Evolutionary conservation across 92 coral and sea anemone genomes (phyloP).

Genomic region (Porites divaricata): DNA sequence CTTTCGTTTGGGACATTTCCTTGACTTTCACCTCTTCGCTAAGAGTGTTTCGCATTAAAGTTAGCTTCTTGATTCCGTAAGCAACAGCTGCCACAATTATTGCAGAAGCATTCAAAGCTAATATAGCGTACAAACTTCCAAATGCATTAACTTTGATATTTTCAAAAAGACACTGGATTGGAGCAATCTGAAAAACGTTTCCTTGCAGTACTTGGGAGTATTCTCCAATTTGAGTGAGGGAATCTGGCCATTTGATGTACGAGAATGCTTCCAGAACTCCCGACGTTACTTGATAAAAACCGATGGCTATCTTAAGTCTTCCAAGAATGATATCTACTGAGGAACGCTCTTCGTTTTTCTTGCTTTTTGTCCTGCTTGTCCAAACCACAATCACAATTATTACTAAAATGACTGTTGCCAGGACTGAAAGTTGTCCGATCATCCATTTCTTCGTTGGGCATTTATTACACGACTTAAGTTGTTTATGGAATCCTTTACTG

Average conservation of each 20-base stretch:
- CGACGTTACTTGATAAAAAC: conserved; percentile 14
- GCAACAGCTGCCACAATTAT: not conserved
- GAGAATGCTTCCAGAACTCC: conserved; percentile 11
- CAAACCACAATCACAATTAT: not conserved
- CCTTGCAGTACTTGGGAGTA: not conserved
- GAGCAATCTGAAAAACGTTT: not conserved
- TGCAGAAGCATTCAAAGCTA: not conserved
- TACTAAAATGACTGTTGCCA: not conserved
- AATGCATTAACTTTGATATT: not conserved
- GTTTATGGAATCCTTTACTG: not conserved
- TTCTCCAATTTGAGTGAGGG: not conserved
- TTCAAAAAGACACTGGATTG: not conserved
- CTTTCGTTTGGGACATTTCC: not conserved
- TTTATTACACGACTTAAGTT: not conserved
- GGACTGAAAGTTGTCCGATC: not conserved
- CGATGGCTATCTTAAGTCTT: conserved; percentile 8
- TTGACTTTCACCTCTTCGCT: not conserved
- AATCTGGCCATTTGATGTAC: not conserved
- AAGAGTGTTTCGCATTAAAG: not conserved
- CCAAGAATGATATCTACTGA: conserved; percentile 1
- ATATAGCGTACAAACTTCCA: not conserved
- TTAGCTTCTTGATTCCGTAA: not conserved
- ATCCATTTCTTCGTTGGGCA: conserved; percentile 10
- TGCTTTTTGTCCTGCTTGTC: conserved; percentile 13
- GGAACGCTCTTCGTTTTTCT: not conserved